Percentiles rank a stretch among this genome's conserved stretches.
phyloP scores from a whole-genome alignment of 2,888 invertebrate genomes.

The Orthonevra nobilis region DNA sequence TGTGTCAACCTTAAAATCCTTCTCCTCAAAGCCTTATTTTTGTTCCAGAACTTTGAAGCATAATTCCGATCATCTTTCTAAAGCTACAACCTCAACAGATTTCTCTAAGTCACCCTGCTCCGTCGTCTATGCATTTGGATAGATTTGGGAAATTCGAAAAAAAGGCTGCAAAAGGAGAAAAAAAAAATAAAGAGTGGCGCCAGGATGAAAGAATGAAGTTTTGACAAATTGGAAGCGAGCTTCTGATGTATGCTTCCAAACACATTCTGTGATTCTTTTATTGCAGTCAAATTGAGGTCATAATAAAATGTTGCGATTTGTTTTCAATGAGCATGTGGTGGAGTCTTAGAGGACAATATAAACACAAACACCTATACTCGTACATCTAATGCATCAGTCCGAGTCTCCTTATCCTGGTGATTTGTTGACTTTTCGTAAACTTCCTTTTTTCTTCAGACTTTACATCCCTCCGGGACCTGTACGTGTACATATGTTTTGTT shows the following conservation, averaged over 20 bases:
- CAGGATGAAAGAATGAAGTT: constrained; percentile 58
- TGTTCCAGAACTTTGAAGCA: too few species aligned
- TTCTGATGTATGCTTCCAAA: constrained; percentile 49
- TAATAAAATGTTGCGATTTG: constrained; percentile 65
- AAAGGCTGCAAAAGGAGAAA: not conserved
- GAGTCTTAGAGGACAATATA: too few species aligned
- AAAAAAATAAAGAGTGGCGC: constrained; percentile 25
- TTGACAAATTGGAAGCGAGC: constrained; percentile 63
- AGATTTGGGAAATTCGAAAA: too few species aligned
- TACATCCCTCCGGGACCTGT: not conserved
- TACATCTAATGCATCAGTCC: too few species aligned
- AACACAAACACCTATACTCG: too few species aligned
- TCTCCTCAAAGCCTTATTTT: too few species aligned
- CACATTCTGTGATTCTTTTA: constrained; percentile 47
- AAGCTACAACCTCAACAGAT: too few species aligned
- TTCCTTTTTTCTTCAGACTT: not conserved
- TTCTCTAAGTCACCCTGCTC: too few species aligned
- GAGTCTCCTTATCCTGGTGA: constrained; percentile 8
- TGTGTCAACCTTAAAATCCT: too few species aligned
- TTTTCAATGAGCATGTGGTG: constrained; percentile 11
- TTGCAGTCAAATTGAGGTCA: constrained; percentile 68
- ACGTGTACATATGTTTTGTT: constrained; percentile 16
- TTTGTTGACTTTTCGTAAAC: constrained; percentile 8
- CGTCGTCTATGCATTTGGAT: too few species aligned
- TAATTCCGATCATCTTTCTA: too few species aligned